Percentiles rank a stretch among this genome's conserved stretches.
Conservation (phyloP, 2,113 vertebrate genomes). For the Arizona elegans region DNA sequence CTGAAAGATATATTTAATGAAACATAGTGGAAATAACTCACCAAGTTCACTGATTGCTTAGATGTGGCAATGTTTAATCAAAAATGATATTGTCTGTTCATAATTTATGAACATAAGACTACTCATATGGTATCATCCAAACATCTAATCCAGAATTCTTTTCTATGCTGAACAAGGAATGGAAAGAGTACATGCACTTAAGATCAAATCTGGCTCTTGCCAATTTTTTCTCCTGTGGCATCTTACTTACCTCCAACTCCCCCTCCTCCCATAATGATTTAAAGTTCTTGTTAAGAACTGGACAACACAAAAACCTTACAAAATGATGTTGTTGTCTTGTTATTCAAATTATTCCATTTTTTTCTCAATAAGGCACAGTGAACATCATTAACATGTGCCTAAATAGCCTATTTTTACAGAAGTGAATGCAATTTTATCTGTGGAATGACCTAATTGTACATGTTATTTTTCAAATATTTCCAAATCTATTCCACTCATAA, state of each 20-base stretch:
- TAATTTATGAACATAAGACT: neutral
- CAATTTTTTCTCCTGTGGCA: neutral
- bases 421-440: constrained; percentile 4
- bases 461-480: neutral
- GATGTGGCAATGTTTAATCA: too few relatives aligned
- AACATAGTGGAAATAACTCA: neutral
- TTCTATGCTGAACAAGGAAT: neutral
- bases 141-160: neutral
- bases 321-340: neutral
- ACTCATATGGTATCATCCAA: neutral
- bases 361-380: neutral
- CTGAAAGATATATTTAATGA: constrained; percentile 20
- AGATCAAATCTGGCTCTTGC: neutral
- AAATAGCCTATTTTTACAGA: neutral
- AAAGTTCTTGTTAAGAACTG: neutral
- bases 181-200: neutral
- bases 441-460: neutral
- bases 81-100: neutral
- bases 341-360: neutral
- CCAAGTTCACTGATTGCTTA: neutral
- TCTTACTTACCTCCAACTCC: constrained; percentile 1
- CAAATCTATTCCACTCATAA: neutral
- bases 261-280: neutral
- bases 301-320: neutral
- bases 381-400: neutral